Conservation (phyloP, 1,140 invertebrate genomes). For the Battus philenor region DNA sequence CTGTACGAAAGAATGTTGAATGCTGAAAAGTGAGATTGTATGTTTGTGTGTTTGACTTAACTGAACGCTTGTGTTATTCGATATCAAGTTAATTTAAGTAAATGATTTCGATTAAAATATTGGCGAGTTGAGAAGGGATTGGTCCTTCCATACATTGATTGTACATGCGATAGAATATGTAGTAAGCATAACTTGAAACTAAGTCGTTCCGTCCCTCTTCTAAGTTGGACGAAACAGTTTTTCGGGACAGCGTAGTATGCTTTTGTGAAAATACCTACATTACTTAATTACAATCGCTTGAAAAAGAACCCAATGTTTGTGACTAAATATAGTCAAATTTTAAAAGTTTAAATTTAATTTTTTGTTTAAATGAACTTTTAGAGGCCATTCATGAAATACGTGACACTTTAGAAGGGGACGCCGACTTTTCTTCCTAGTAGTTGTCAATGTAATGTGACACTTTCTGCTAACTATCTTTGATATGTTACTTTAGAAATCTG, state of each 20-base stretch:
- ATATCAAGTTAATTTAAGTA: conserved; percentile 31
- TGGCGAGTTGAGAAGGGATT: neutral
- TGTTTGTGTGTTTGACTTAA: conserved; percentile 27
- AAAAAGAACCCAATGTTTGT: neutral
- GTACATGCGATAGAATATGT: neutral
- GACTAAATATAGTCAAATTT: too few relatives aligned
- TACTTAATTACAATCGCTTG: neutral
- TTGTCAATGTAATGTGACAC: too few relatives aligned
- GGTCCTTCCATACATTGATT: neutral
- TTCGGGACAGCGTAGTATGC: conserved; percentile 1
- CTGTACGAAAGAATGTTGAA: conserved; percentile 17
- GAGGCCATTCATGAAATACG: too few relatives aligned
- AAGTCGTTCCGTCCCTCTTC: conserved; percentile 5
- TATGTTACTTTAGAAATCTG: too few relatives aligned
- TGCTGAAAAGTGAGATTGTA: conserved; percentile 18
- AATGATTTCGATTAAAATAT: conserved; percentile 22
- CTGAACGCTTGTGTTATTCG: conserved; percentile 39
- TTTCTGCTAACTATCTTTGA: too few relatives aligned
- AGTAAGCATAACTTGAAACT: conserved; percentile 11
- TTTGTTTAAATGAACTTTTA: too few relatives aligned
- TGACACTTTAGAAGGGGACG: too few relatives aligned
- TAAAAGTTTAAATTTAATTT: too few relatives aligned
- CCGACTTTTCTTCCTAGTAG: too few relatives aligned
- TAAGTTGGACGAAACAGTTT: neutral
- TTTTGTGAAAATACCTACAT: conserved; percentile 1